Evolutionary conservation across 2,888 invertebrate species (phyloP).

Genomic region (Dynastes grantii): DNA sequence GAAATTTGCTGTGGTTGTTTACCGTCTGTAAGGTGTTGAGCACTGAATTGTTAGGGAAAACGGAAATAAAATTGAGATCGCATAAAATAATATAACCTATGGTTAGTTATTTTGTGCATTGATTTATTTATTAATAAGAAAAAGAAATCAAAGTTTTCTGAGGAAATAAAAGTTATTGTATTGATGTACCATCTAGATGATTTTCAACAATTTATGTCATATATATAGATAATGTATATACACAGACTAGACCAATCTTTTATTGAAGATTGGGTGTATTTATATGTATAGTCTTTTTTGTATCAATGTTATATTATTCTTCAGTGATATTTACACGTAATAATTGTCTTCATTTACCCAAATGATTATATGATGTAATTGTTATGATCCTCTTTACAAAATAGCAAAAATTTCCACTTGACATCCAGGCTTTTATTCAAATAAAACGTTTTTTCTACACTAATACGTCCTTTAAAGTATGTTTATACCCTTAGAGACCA

Average conservation of each 20-base stretch:
- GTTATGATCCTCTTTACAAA: too few relatives aligned
- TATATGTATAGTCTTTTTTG: conserved; percentile 26
- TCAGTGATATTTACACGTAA: not conserved
- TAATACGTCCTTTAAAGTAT: too few relatives aligned
- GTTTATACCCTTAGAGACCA: too few relatives aligned
- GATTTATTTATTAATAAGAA: not conserved
- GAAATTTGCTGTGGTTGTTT: not conserved
- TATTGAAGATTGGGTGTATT: conserved; percentile 36
- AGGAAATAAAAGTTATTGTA: conserved; percentile 10
- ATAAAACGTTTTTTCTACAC: too few relatives aligned
- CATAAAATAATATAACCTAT: conserved; percentile 20
- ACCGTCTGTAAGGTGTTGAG: conserved; percentile 24
- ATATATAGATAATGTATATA: conserved; percentile 24
- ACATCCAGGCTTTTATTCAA: too few relatives aligned
- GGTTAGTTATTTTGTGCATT: conserved; percentile 29
- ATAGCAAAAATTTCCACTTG: too few relatives aligned
- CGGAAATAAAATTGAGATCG: not conserved
- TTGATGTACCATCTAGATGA: conserved; percentile 16
- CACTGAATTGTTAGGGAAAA: conserved; percentile 33
- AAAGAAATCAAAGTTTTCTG: not conserved
- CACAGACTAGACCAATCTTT: conserved; percentile 43
- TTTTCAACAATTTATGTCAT: conserved; percentile 29
- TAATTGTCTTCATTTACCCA: not conserved
- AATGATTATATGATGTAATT: not conserved
- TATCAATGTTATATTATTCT: not conserved